Conservation (phyloP, 2,113 vertebrate species). For the Pipa parva region DNA sequence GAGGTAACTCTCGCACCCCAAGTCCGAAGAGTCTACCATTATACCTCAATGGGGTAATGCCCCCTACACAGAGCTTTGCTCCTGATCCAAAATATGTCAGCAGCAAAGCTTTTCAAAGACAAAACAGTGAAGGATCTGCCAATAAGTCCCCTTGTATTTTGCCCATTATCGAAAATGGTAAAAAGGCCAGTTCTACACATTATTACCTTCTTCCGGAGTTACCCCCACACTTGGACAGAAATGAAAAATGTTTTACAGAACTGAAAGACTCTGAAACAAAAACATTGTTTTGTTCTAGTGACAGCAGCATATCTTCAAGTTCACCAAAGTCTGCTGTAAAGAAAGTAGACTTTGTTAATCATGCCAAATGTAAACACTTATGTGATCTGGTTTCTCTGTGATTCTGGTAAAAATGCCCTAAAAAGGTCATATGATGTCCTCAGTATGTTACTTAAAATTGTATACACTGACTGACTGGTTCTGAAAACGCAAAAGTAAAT, state of each 20-base stretch:
- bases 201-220: constrained; percentile 89
- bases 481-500: background rate
- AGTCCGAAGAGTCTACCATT: constrained; percentile 89
- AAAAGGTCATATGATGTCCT: constrained; percentile 49
- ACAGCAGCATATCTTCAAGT: constrained; percentile 42
- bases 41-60: constrained; percentile 93
- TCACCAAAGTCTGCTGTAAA: constrained; percentile 55
- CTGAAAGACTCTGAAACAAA: constrained; percentile 47
- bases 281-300: constrained; percentile 46
- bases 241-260: constrained; percentile 77
- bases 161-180: constrained; percentile 87
- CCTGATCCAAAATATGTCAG: constrained; percentile 93
- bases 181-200: constrained; percentile 85
- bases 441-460: constrained; percentile 49
- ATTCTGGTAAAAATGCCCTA: background rate
- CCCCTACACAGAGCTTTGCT: constrained; percentile 94
- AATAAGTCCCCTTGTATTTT: constrained; percentile 79
- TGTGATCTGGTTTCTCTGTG: constrained; percentile 65
- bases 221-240: constrained; percentile 75
- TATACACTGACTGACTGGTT: constrained; percentile 4
- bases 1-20: constrained; percentile 77
- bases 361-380: constrained; percentile 58
- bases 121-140: constrained; percentile 83
- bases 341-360: constrained; percentile 51
- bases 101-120: constrained; percentile 80